phyloP scores from a whole-genome alignment of 2,113 vertebrate species.

The Antigone vipio region DNA sequence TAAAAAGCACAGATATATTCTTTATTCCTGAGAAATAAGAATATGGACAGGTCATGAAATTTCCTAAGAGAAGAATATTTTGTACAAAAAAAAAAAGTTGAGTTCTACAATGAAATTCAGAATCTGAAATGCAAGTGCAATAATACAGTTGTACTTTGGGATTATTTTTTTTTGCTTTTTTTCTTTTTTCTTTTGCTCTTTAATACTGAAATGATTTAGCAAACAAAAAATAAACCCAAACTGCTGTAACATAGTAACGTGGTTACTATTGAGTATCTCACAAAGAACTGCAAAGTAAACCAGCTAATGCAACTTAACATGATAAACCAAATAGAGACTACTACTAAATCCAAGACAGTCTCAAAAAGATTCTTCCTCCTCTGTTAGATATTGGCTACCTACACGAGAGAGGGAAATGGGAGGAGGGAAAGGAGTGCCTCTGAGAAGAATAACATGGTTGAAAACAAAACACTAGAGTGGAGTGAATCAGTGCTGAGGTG shows the following conservation, averaged over 20 bases:
- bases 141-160: not conserved
- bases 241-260: not conserved
- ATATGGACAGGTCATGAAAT: not conserved
- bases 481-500: conserved; percentile 51
- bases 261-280: not conserved
- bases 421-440: not conserved
- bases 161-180: not conserved
- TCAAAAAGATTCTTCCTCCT: not conserved
- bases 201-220: not conserved
- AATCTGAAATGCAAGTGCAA: not conserved
- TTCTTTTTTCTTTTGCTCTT: not conserved
- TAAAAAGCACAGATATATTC: not conserved
- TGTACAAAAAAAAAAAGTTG: not conserved
- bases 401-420: not conserved
- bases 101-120: not conserved
- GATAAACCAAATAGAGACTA: not conserved
- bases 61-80: not conserved
- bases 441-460: not conserved
- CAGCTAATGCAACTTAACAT: not conserved
- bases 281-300: not conserved
- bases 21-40: not conserved
- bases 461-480: not conserved
- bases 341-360: not conserved
- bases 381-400: not conserved
- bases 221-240: not conserved